phyloP scores from a whole-genome alignment of 23 tunicate genomes.

The Styela plicata region DNA sequence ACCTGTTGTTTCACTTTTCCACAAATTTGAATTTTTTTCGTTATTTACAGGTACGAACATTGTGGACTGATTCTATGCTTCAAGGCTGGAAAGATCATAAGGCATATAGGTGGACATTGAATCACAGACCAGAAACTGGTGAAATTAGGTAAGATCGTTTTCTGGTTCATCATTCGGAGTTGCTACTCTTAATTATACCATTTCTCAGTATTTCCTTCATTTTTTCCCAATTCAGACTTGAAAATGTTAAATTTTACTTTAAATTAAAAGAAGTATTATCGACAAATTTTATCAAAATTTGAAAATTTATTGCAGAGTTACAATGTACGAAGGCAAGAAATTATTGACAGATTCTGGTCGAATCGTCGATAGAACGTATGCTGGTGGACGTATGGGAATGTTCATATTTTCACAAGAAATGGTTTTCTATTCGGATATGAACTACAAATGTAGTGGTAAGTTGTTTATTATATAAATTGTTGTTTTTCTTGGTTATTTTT shows the following conservation, averaged over 20 bases:
- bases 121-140: slow-evolving; percentile 84
- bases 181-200: too few relatives aligned
- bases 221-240: too few relatives aligned
- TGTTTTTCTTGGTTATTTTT: too few relatives aligned
- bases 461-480: too few relatives aligned
- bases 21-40: too few relatives aligned
- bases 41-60: slow-evolving; percentile 80
- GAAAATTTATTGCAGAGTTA: slow-evolving; percentile 44
- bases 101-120: slow-evolving; percentile 94
- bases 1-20: too few relatives aligned
- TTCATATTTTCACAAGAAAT: slow-evolving; percentile 90
- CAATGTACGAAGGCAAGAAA: slow-evolving; percentile 83
- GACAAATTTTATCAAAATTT: too few relatives aligned
- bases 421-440: slow-evolving; percentile 94
- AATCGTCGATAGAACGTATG: slow-evolving; percentile 71
- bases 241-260: too few relatives aligned
- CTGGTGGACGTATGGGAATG: slow-evolving; percentile 86
- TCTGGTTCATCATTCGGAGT: too few relatives aligned
- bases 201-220: too few relatives aligned
- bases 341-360: slow-evolving; percentile 83
- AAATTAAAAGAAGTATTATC: too few relatives aligned
- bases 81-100: slow-evolving; percentile 82
- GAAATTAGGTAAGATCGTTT: slow-evolving; percentile 64
- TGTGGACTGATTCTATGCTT: slow-evolving; percentile 65
- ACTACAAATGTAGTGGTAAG: slow-evolving; percentile 91